A percentile compares a stretch with the other conserved stretches of the same genome.
These are phyloP conservation scores for Peromyscus leucopus DNA, from an alignment of 2,113 vertebrate genomes.

Conservation along the genomic window DNA sequence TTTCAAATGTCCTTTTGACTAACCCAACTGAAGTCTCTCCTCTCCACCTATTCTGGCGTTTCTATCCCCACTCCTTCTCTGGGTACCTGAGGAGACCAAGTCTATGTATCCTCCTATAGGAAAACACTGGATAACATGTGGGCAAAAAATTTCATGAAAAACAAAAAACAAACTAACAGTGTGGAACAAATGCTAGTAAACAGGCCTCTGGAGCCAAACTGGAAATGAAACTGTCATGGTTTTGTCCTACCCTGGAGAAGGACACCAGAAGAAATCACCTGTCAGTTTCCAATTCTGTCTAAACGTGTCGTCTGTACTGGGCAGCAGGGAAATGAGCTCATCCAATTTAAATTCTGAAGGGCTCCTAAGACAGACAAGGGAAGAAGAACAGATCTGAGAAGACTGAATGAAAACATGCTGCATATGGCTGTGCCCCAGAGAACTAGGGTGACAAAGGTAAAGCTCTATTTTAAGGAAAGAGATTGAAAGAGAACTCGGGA, in stretches of 20 bases:
- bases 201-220: not conserved
- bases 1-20: not conserved
- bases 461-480: not conserved
- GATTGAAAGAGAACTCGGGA: not conserved
- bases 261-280: not conserved
- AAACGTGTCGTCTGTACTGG: not conserved
- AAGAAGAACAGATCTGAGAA: not conserved
- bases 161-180: not conserved
- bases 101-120: not conserved
- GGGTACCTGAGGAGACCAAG: not conserved
- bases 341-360: not conserved
- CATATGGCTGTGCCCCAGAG: not conserved
- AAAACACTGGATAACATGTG: not conserved
- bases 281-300: not conserved
- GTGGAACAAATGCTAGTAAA: not conserved
- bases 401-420: too few species aligned
- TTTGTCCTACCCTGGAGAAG: not conserved
- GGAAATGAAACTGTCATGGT: not conserved
- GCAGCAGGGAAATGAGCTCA: not conserved
- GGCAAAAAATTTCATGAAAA: not conserved
- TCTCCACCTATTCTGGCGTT: not conserved
- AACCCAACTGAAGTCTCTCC: not conserved
- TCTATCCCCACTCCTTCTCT: accelerated
- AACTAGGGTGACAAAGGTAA: not conserved
- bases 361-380: too few species aligned